Base-by-base conservation (phyloP, 2,797 vertebrate species). In the Rhinella marina region DNA sequence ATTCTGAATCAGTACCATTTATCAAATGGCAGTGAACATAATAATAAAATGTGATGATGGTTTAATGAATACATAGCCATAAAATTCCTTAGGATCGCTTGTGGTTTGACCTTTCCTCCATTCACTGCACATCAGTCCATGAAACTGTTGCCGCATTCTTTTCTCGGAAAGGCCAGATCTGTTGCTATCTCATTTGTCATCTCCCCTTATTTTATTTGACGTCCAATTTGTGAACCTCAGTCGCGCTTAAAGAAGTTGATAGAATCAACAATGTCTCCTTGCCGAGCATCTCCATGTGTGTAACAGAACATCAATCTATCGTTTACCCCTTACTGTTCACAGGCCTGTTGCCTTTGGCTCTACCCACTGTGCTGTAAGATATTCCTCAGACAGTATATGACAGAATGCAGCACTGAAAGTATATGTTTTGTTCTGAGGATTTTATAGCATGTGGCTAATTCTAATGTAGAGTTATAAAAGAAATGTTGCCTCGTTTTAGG, bases 91-190 rank as follows among this genome's bases (percentile, higher is more conserved):
- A 77, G 41, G 25, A 77, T 52, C 77, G 83, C 72, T 77, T 77
- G 83, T 77, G 83, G 83, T 85, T 85, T 85, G 72, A 85, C 72
- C 83, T 85, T 85, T 76, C n/a, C 54, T 85, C 70, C 41, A 27
- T 9, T 62, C 83, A 50, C 32, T 56, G 25, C 72, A 64, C 21
- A 85, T 48, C 57, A 85, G 83, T 85, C 52, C 56, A 85, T 77
- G 72, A 75, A 85, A 76, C 72, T 76, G 56, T 77, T 76, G 83
- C 72, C 68, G 17, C 21, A 7, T 62, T 64, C 29, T 50, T 59
- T 64, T 75, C 57, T 25, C 41, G 17, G 83, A 75, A 77, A 76
- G 83, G 57, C 54, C 32, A 85, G 17, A n/a, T 85, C 57, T 61
- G 13, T 62, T n/a, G 48, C 48, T 68, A 41, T 76, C 70, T 77